Evolutionary conservation across 2,113 vertebrate species (phyloP).

Genomic region (Himantopus leucocephalus): DNA sequence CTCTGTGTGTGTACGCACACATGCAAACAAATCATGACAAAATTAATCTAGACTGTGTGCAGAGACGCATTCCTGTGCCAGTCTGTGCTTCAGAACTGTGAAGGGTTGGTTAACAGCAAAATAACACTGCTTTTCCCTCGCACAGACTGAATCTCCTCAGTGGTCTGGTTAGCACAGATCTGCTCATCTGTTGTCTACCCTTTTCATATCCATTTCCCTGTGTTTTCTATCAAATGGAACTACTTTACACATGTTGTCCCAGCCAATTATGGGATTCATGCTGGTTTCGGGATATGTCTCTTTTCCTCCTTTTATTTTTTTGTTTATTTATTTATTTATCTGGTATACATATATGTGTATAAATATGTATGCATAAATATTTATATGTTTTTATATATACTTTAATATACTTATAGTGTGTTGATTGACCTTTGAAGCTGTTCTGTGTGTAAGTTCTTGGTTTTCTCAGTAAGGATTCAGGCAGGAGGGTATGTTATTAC

Average conservation of each 20-base stretch:
- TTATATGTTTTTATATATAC: neutral
- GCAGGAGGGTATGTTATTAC: neutral
- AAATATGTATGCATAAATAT: neutral
- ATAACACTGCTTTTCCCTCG: neutral
- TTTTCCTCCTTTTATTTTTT: neutral
- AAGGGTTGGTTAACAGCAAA: neutral
- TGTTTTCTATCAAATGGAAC: neutral
- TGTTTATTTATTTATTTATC: neutral
- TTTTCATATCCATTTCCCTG: neutral
- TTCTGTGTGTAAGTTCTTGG: neutral
- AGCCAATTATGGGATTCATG: neutral
- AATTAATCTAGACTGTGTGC: neutral
- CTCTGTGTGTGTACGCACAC: too few species aligned
- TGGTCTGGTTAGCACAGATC: neutral
- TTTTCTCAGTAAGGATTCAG: neutral
- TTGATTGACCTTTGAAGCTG: constrained; percentile 24
- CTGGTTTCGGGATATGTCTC: neutral
- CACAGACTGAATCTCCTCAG: neutral
- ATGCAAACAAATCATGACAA: neutral
- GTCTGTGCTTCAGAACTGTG: neutral
- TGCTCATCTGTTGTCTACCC: neutral
- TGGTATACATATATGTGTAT: neutral
- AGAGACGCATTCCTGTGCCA: neutral
- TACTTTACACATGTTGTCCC: neutral
- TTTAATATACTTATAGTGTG: constrained; percentile 7